Evolutionary conservation across 2,113 vertebrate species (phyloP), one percentile per base, ranked within the genome.

Genomic region (Parus major): DNA sequence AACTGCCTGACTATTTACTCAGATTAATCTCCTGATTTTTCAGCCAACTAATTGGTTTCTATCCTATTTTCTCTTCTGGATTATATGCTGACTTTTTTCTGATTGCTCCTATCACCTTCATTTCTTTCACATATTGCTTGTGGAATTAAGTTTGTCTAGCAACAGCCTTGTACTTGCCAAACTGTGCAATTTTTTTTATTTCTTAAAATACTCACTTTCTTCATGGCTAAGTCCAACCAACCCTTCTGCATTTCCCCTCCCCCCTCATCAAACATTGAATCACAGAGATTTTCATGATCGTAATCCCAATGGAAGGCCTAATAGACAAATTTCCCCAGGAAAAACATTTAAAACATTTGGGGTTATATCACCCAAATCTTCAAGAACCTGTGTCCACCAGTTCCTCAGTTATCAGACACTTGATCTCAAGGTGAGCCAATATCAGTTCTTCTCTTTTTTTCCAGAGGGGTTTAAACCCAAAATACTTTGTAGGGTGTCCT

Each of bases 211-310:
- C 16, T 78, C 8, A 5, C 8, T 61, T 82, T 80, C 46, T 22
- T 85, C 0, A 0, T 82, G 36, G 39, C 7, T 60, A 64, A 73
- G 85, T 76, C 15, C 0, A 8, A 60, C 29, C 49, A 59, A 29
- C 5, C 3, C 11, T 84, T 68, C 44, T 83, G 5, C 35, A 11
- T 53, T 80, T 72, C 8, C 39, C 39, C 39, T 35, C 68, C 14
- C 3, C 10, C 44, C 10, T 35, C 42, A 76, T 33, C 33, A 53
- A 53, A 36, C 63, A 72, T 0, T 46, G 53, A 56, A 72, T 64
- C 64, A 8, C 41, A 90, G 65, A 69, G 11, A 28, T 79, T 72
- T 94, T 88, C 14, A 14, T 49, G 16, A 41, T 80, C 42, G 3
- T 16, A 25, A n/a, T 42, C 5, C 33, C 12, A 39, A 0, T 35